Conservation (phyloP, 37 sponge, comb jelly and placozoan genomes). For the Ianthella basta region DNA sequence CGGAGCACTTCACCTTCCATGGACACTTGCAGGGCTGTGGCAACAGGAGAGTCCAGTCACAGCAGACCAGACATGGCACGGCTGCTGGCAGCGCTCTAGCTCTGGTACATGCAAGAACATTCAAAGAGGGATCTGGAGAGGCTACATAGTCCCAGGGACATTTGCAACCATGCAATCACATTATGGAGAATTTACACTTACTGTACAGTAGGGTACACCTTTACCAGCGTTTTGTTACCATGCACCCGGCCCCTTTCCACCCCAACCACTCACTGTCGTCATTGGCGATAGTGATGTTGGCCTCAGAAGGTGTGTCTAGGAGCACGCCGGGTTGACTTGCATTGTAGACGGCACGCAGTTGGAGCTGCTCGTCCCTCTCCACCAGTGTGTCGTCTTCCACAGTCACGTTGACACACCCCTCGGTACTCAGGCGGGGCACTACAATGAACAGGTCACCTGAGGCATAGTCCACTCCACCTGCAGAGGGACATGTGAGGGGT, state of each 20-base stretch:
- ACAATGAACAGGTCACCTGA: not conserved
- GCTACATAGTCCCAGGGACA: too few species aligned
- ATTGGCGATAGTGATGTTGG: not conserved
- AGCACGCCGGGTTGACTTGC: not conserved
- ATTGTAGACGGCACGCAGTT: not conserved
- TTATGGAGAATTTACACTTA: too few species aligned
- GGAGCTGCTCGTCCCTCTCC: conserved; percentile 2
- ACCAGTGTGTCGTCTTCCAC: not conserved
- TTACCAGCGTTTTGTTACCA: too few species aligned
- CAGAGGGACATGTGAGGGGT: not conserved
- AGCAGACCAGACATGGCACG: not conserved
- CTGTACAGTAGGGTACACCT: too few species aligned
- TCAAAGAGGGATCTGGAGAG: too few species aligned
- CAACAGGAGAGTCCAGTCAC: not conserved
- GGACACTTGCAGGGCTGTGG: not conserved
- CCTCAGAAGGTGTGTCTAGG: not conserved
- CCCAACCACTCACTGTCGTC: conserved; percentile 2
- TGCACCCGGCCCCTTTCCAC: not conserved
- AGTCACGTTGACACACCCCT: not conserved
- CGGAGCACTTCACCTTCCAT: not conserved
- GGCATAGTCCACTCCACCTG: not conserved
- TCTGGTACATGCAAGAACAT: too few species aligned
- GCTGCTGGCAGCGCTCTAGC: too few species aligned
- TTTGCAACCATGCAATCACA: too few species aligned
- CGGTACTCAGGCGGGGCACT: not conserved